These are phyloP conservation scores for Enteromius radiatus DNA, from an alignment of 2,797 vertebrate genomes.

Conservation along the genomic window DNA sequence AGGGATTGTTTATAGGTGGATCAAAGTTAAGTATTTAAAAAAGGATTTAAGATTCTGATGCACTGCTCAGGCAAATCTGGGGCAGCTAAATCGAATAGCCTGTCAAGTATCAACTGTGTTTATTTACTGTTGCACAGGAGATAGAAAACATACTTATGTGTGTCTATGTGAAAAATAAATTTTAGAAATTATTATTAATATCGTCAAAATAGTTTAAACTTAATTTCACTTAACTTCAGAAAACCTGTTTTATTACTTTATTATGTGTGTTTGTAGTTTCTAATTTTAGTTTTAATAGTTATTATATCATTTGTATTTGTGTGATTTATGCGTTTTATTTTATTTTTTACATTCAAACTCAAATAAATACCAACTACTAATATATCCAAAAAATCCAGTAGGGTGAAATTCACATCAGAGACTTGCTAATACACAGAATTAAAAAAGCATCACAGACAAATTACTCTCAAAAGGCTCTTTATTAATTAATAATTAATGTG, in stretches of 20 bases:
- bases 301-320: neutral
- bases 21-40: neutral
- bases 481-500: constrained; percentile 5
- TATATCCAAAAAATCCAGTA: neutral
- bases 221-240: neutral
- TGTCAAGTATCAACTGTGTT: neutral
- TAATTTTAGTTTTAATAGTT: neutral
- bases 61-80: neutral
- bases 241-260: too few species aligned
- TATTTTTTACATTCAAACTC: neutral
- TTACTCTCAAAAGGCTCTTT: neutral
- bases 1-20: neutral
- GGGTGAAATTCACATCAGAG: neutral
- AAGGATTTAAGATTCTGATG: neutral
- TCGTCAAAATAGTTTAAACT: neutral
- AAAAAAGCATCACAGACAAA: neutral
- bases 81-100: neutral
- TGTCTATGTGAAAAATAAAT: too few species aligned
- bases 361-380: neutral
- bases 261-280: too few species aligned
- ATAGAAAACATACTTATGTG: too few species aligned
- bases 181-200: too few species aligned
- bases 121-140: neutral
- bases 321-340: neutral
- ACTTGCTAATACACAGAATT: neutral